phyloP scores from a whole-genome alignment of 1,140 invertebrate genomes.

The Babylonia areolata region DNA sequence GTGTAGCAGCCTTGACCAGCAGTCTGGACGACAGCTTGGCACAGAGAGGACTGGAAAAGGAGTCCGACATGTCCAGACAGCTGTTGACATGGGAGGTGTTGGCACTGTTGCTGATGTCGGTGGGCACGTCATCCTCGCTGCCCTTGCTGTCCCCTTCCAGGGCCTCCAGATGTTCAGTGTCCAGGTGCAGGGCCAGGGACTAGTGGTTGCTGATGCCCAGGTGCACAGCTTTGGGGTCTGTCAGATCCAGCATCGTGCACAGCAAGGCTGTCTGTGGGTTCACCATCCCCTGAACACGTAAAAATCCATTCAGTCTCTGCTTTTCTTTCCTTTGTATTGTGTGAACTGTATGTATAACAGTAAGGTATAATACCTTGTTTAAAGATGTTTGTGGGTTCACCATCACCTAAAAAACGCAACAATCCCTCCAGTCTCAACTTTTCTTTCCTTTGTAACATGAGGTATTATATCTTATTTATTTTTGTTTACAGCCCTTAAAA shows the following conservation, averaged over 20 bases:
- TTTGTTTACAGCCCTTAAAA: too few species aligned
- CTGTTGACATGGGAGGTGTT: constrained; percentile 27
- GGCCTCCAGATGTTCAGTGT: constrained; percentile 39
- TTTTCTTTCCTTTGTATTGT: too few species aligned
- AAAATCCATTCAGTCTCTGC: too few species aligned
- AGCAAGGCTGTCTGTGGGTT: constrained; percentile 90
- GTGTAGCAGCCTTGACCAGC: background rate
- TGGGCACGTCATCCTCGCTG: constrained; percentile 50
- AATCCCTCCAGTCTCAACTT: too few species aligned
- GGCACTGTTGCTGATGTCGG: constrained; percentile 44
- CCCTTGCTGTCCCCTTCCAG: constrained; percentile 46
- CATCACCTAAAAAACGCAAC: too few species aligned
- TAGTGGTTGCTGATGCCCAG: constrained; percentile 58
- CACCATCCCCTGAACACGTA: constrained; percentile 27
- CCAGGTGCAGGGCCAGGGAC: constrained; percentile 25
- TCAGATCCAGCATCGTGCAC: constrained; percentile 87
- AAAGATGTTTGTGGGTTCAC: too few species aligned
- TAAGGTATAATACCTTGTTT: too few species aligned
- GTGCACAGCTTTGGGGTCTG: constrained; percentile 82
- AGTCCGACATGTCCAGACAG: constrained; percentile 33
- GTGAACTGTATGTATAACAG: too few species aligned
- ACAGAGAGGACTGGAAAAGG: background rate
- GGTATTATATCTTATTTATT: too few species aligned
- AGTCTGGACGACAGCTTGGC: background rate
- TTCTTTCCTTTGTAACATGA: too few species aligned